Conservation (phyloP, 2,888 invertebrate species). For the Troides aeacus region DNA sequence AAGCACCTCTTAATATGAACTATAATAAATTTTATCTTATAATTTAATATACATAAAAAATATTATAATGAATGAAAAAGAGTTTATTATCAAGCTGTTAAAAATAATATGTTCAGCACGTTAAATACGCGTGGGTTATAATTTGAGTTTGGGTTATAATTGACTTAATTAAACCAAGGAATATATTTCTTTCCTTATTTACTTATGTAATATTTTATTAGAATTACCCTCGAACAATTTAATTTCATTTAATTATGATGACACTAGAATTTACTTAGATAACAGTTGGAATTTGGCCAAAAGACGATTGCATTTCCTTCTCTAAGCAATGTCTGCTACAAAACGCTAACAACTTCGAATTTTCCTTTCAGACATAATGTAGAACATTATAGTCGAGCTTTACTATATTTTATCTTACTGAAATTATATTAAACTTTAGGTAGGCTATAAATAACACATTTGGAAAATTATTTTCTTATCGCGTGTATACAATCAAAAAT, state of each 20-base stretch:
- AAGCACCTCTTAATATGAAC: constrained; percentile 26
- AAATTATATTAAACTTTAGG: not conserved
- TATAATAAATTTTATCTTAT: not conserved
- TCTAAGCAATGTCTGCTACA: constrained; percentile 2
- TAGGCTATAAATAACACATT: not conserved
- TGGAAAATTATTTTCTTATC: constrained; percentile 1
- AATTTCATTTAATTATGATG: not conserved
- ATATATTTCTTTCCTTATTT: not conserved
- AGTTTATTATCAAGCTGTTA: not conserved
- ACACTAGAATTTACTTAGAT: constrained; percentile 3
- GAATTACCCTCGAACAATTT: not conserved
- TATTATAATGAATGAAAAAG: not conserved
- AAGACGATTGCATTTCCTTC: constrained; percentile 16
- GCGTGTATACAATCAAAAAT: too few species aligned
- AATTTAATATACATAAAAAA: not conserved
- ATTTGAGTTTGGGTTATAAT: not conserved
- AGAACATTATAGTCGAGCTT: not conserved
- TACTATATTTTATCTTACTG: constrained; percentile 4
- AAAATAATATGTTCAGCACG: too few species aligned
- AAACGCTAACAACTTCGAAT: constrained; percentile 9
- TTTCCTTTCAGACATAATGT: constrained; percentile 12
- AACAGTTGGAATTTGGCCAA: constrained; percentile 20
- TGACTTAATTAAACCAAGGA: not conserved
- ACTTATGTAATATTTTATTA: not conserved
- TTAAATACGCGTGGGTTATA: too few species aligned